Percentiles rank a stretch among this genome's conserved stretches.
These are phyloP conservation scores for Philypnodon macrostomus DNA, from an alignment of 2,797 vertebrate genomes.

Conservation along the genomic window DNA sequence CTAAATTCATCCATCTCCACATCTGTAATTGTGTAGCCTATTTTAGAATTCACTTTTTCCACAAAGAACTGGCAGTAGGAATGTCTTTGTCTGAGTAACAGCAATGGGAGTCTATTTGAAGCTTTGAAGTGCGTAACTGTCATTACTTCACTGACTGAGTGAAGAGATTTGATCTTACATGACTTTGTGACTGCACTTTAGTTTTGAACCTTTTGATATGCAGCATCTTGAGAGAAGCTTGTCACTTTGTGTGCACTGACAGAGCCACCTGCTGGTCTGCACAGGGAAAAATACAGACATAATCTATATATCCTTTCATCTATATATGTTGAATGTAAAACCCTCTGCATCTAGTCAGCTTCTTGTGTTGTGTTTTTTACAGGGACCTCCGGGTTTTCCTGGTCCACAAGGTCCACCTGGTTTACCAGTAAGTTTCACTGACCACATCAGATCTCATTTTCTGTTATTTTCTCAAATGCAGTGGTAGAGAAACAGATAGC, in stretches of 20 bases:
- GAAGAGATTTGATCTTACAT: conserved; percentile 5
- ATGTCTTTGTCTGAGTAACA: not conserved
- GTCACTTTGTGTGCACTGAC: conserved; percentile 30
- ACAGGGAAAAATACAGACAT: too few relatives aligned
- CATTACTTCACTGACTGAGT: conserved; percentile 12
- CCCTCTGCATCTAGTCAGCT: not conserved
- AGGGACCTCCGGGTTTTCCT: conserved; percentile 72
- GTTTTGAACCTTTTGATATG: conserved; percentile 23
- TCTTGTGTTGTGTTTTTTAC: conserved; percentile 27
- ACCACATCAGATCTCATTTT: too few relatives aligned
- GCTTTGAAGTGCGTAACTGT: conserved; percentile 23
- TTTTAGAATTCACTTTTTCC: conserved; percentile 6
- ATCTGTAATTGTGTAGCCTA: not conserved
- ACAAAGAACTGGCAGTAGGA: conserved; percentile 4
- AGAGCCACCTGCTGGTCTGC: conserved; percentile 52
- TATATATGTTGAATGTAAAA: not conserved
- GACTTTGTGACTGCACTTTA: conserved; percentile 24
- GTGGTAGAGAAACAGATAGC: too few relatives aligned
- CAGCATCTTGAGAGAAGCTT: conserved; percentile 15
- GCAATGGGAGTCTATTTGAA: conserved; percentile 11
- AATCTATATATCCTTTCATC: too few relatives aligned
- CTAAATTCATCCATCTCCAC: not conserved
- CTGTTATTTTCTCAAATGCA: conserved; percentile 25
- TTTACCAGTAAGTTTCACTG: conserved; percentile 51
- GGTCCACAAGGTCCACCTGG: conserved; percentile 65